Base-by-base conservation (phyloP, 1,140 invertebrate species). In the Polypedilum pembai region DNA sequence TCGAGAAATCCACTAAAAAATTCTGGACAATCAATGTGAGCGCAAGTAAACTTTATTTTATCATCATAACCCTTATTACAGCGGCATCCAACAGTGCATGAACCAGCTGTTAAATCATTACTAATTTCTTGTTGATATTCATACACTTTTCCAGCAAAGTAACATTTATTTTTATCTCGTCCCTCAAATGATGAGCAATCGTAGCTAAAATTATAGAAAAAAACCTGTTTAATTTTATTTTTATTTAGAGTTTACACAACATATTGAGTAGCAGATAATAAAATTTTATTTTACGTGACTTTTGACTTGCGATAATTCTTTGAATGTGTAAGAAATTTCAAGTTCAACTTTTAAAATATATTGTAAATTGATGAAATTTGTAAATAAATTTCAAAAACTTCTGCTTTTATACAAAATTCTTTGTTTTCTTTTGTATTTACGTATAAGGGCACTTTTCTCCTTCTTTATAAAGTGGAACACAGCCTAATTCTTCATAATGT, bases 1-100 rank as follows among this genome's bases (percentile, higher is more conserved):
- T n/a, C 8, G 10, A 3, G 10, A 56, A 15, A 8, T 12, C n/a
- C 10, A 15, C 45, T 8, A 17, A 56, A 56, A 56, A 56, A 56
- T 56, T 56, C 45, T 56, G 45, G 45, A 17, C 45, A 56, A 56
- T 56, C 45, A 56, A 56, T 56, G n/a, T 56, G 45, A 56, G 45
- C 45, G 7, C 45, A 56, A 15, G 45, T 56, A 8, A 56, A 56
- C 8, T 56, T 56, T 17, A 17, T 17, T 56, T 56, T 56, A 8
- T 56, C 7, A 17, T 12, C 45, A 56, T 56, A 15, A 15, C 45
- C n/a, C 2, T 1, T 1, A 15, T 56, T 17, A 8, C 45, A 56
- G 7, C 10, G n/a, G 8, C 45, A 56, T 2, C 10, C 10, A 56
- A 56, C 45, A 15, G 45, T 56, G 7, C 45, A 56, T 15, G 10